phyloP scores from a whole-genome alignment of 2,113 vertebrate genomes.

The Glaucomys volans region DNA sequence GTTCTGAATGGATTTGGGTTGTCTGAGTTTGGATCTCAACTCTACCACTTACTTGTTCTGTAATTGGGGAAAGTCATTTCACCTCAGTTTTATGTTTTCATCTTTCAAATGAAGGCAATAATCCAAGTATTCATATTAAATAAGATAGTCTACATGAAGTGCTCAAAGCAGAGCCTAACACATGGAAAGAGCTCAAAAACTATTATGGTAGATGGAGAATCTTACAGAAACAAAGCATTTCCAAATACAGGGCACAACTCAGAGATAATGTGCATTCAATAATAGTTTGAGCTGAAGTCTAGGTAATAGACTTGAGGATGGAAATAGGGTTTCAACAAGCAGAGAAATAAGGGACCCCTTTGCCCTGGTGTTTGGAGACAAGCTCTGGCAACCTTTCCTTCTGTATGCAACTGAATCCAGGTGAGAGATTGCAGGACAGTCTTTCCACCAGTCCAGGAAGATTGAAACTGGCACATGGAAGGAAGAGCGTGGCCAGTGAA shows the following conservation, averaged over 20 bases:
- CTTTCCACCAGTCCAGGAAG: background rate
- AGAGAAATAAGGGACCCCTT: background rate
- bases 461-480: background rate
- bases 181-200: background rate
- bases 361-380: background rate
- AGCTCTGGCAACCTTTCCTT: background rate
- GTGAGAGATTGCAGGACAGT: background rate
- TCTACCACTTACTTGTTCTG: background rate
- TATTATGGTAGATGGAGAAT: no score
- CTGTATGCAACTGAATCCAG: background rate
- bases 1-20: background rate
- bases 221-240: background rate
- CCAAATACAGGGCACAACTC: background rate
- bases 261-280: background rate
- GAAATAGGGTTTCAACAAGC: background rate
- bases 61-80: background rate
- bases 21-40: background rate
- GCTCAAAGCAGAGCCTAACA: background rate
- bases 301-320: background rate
- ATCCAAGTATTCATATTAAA: background rate
- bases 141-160: background rate
- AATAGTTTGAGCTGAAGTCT: background rate
- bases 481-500: background rate
- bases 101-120: background rate
- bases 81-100: background rate